Conservation (phyloP, 2,797 vertebrate species). For the Poeciliopsis presidionis region DNA sequence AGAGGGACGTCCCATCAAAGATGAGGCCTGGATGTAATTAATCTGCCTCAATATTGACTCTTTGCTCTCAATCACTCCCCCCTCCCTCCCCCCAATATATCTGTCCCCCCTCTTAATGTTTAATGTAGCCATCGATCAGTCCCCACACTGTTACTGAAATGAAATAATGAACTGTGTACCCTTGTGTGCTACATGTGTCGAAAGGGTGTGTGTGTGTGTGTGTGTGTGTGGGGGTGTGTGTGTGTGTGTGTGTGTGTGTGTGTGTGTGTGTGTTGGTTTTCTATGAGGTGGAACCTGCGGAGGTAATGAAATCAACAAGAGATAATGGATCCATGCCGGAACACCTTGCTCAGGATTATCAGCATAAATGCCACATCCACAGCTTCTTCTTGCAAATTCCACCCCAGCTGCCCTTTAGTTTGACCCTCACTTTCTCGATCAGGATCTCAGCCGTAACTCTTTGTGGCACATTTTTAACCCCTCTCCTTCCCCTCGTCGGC, state of each 20-base stretch:
- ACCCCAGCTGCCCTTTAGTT: not conserved
- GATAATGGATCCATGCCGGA: constrained; percentile 46
- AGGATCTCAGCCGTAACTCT: constrained; percentile 58
- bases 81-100: constrained; percentile 69
- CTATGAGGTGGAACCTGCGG: not conserved
- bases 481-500: constrained; percentile 40
- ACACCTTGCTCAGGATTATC: constrained; percentile 66
- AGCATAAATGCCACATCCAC: constrained; percentile 51
- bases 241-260: constrained; percentile 1
- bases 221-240: constrained; percentile 7
- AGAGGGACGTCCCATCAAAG: constrained; percentile 64
- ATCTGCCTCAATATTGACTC: constrained; percentile 81
- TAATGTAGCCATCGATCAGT: constrained; percentile 79
- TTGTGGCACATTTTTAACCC: constrained; percentile 36
- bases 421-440: constrained; percentile 31
- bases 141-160: constrained; percentile 76
- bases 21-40: constrained; percentile 75
- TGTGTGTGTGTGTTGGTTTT: constrained; percentile 4
- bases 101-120: constrained; percentile 81
- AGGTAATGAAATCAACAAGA: constrained; percentile 28
- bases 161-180: constrained; percentile 75
- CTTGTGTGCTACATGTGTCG: constrained; percentile 37
- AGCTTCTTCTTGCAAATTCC: constrained; percentile 26
- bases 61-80: constrained; percentile 67
- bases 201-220: not conserved